Base-by-base conservation (phyloP, 2,113 vertebrate species). In the Cynocephalus volans region DNA sequence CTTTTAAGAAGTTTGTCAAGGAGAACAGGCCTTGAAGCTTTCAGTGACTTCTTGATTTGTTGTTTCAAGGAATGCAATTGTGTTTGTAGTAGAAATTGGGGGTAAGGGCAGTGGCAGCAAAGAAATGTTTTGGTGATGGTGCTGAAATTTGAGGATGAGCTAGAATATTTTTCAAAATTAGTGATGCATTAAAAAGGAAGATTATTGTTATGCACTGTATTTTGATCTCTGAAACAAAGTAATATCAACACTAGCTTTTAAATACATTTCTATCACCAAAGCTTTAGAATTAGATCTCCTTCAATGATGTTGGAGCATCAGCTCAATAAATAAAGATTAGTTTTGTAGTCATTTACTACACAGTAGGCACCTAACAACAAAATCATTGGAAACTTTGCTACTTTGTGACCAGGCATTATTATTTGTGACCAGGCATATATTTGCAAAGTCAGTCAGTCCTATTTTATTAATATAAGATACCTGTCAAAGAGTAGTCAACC, bases 371-470 rank as follows among this genome's bases (percentile, higher is more conserved):
- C 8, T 87, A 52, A 23, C 31, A 90, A 58, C 48, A 83, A 76
- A 92, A 89, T 94, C 81, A 65, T 50, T 93, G 92, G 73, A 60
- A 45, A n/a, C n/a, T 97, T 92, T 67, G 41, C 17, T 86, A 26
- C 9, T 69, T 65, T 33, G 4, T 73, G 23, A 60, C 21, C 23
- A 73, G n/a, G 36, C 17, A 69, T 24, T 75, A 0, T 36, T 73
- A n/a, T 87, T 90, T 97, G 33, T 62, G n/a, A n/a, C n/a, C n/a
- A n/a, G n/a, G n/a, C 26, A 3, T 77, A 84, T 62, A 93, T 95
- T 76, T 54, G n/a, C 31, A 84, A 65, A 96, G 41, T 58, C 7
- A 52, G 21, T 91, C 62, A 90, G 45, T 88, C 31, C 45, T 86
- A 41, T 64, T 95, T 62, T 70, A 52, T 81, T 89, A 26, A 85